A percentile compares a stretch with the other conserved stretches of the same genome.
phyloP scores from a whole-genome alignment of 2,888 invertebrate genomes.

The Lasioglossum lativentre region DNA sequence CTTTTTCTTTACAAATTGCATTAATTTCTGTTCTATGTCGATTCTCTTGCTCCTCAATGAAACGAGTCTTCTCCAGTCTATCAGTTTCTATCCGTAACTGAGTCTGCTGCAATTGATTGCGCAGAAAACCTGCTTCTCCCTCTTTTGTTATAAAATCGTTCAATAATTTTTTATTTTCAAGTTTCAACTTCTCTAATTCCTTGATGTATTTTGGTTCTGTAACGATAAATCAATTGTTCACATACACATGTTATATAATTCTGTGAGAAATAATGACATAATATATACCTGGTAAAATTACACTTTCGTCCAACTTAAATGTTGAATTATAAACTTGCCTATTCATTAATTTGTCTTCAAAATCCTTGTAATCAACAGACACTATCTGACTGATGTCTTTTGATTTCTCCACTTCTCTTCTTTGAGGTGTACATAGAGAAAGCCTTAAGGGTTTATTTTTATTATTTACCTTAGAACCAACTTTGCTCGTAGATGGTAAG shows the following conservation, averaged over 20 bases:
- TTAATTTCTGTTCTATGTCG: slow-evolving; percentile 73
- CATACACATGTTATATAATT: not conserved
- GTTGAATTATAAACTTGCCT: slow-evolving; percentile 61
- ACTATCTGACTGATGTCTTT: slow-evolving; percentile 25
- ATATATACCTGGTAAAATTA: slow-evolving; percentile 40
- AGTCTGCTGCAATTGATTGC: slow-evolving; percentile 76
- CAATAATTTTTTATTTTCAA: slow-evolving; percentile 76
- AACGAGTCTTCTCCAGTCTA: slow-evolving; percentile 72
- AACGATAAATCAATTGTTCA: slow-evolving; percentile 20
- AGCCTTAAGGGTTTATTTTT: not conserved
- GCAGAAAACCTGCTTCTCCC: slow-evolving; percentile 78
- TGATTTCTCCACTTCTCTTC: slow-evolving; percentile 3
- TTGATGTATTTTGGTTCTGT: slow-evolving; percentile 56
- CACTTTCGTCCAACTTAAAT: slow-evolving; percentile 38
- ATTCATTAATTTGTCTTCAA: slow-evolving; percentile 55
- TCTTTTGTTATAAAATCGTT: slow-evolving; percentile 79
- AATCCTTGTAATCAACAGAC: slow-evolving; percentile 55
- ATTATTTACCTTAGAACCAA: slow-evolving; percentile 4
- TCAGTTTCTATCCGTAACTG: slow-evolving; percentile 75
- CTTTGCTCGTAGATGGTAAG: slow-evolving; percentile 51
- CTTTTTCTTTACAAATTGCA: slow-evolving; percentile 76
- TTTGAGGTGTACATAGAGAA: not conserved
- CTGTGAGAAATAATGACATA: not conserved
- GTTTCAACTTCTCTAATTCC: slow-evolving; percentile 73
- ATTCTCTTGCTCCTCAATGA: slow-evolving; percentile 77